phyloP scores from a whole-genome alignment of 1,140 invertebrate genomes.

The Drosophila kepulauana region DNA sequence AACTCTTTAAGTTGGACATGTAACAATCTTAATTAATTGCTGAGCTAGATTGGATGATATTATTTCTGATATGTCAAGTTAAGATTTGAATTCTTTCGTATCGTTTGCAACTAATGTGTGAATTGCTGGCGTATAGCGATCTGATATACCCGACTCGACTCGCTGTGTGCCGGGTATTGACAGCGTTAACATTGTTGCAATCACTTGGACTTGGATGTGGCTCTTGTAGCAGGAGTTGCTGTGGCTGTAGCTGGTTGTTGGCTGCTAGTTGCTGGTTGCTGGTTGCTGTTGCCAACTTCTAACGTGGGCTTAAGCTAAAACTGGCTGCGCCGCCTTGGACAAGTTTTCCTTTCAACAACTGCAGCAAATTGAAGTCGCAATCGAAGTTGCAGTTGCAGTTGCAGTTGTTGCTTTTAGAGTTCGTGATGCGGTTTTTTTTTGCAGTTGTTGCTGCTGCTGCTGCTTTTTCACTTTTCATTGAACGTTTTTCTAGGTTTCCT shows the following conservation, averaged over 20 bases:
- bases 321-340: slow-evolving; percentile 51
- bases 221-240: slow-evolving; percentile 12
- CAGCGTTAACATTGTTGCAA: slow-evolving; percentile 57
- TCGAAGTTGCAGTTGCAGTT: slow-evolving; percentile 28
- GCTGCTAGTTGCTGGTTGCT: slow-evolving; percentile 33
- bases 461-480: slow-evolving; percentile 68
- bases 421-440: slow-evolving; percentile 61
- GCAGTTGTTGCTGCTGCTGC: slow-evolving; percentile 19
- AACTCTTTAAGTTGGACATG: too few species aligned
- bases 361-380: slow-evolving; percentile 29
- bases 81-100: too few species aligned
- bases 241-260: slow-evolving; percentile 4
- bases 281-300: slow-evolving; percentile 38
- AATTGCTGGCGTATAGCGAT: not conserved
- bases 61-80: too few species aligned
- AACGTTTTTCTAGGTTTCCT: slow-evolving; percentile 79
- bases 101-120: too few species aligned
- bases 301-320: slow-evolving; percentile 41
- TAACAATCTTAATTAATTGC: too few species aligned
- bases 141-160: not conserved
- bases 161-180: not conserved
- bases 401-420: slow-evolving; percentile 45
- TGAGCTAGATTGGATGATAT: too few species aligned
- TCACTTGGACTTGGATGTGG: slow-evolving; percentile 49
- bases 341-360: slow-evolving; percentile 66